These are phyloP conservation scores for Hydropsyche tenuis DNA, from an alignment of 1,140 invertebrate genomes.

Conservation along the genomic window DNA sequence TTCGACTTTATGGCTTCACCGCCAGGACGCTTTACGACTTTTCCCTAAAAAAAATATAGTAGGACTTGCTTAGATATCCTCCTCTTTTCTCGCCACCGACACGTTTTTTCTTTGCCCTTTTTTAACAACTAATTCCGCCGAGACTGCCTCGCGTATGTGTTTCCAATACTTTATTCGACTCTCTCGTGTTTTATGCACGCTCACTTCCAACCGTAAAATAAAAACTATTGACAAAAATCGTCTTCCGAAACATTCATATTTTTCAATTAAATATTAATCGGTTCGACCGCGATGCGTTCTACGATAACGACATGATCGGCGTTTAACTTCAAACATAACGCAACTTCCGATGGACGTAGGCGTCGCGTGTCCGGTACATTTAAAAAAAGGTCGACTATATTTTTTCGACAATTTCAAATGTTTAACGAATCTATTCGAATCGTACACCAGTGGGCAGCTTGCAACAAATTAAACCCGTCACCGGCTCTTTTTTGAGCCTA, in stretches of 20 bases:
- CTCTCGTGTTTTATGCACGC: background rate
- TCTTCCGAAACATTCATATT: too few relatives aligned
- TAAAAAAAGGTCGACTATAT: too few relatives aligned
- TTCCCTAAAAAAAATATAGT: slow-evolving; percentile 13
- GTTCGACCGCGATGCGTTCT: too few relatives aligned
- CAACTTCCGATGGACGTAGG: too few relatives aligned
- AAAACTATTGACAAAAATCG: too few relatives aligned
- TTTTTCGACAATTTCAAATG: too few relatives aligned
- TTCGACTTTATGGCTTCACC: slow-evolving; percentile 24
- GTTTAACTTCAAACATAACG: too few relatives aligned
- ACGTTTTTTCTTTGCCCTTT: background rate
- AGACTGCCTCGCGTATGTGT: slow-evolving; percentile 6
- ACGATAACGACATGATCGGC: too few relatives aligned
- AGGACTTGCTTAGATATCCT: background rate
- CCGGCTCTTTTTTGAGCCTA: background rate
- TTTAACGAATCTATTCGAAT: background rate
- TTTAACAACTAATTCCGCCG: slow-evolving; percentile 12
- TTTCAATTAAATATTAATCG: too few relatives aligned
- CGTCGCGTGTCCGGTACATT: too few relatives aligned
- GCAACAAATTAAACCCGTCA: slow-evolving; percentile 1
- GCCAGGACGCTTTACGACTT: slow-evolving; percentile 22
- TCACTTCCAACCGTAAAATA: too few relatives aligned
- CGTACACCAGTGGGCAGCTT: background rate
- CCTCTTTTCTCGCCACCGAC: background rate
- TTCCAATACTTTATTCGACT: background rate